phyloP scores from a whole-genome alignment of 2,888 invertebrate genomes.

The Ichneumoninae sp. region DNA sequence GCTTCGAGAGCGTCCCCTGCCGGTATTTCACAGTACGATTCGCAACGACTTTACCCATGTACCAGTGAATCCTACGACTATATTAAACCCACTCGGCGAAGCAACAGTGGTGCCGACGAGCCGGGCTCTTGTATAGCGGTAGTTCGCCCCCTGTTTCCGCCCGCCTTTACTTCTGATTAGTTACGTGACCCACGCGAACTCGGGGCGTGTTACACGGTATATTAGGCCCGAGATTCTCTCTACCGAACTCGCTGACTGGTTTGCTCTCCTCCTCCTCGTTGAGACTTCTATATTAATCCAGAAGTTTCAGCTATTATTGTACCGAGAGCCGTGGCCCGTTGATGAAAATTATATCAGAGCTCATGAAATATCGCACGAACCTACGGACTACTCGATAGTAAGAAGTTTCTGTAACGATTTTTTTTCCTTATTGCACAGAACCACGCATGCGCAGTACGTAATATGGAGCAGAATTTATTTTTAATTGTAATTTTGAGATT shows the following conservation, averaged over 20 bases:
- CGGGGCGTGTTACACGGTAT: conserved; percentile 38
- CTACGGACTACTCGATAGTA: background rate
- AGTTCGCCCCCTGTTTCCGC: conserved; percentile 31
- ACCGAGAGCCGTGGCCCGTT: conserved; percentile 5
- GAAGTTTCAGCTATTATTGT: conserved; percentile 13
- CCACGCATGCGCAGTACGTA: too few relatives aligned
- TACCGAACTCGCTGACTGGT: conserved; percentile 30
- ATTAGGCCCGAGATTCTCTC: conserved; percentile 34
- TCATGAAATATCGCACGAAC: background rate
- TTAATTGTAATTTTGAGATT: too few relatives aligned
- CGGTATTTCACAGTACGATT: conserved; percentile 29
- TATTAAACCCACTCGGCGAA: conserved; percentile 30
- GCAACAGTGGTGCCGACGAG: conserved; percentile 38
- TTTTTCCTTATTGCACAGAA: background rate
- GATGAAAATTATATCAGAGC: conserved; percentile 6
- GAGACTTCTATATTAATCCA: conserved; percentile 30
- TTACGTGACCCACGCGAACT: conserved; percentile 62
- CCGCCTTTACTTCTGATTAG: conserved; percentile 64
- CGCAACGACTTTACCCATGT: conserved; percentile 11
- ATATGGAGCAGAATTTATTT: too few relatives aligned
- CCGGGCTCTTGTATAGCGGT: conserved; percentile 43
- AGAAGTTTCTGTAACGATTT: background rate
- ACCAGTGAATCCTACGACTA: conserved; percentile 21
- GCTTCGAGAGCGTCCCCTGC: background rate
- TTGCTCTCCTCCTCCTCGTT: background rate